These are phyloP conservation scores for Clarias pachynema DNA, from an alignment of 2,797 vertebrate species.

Conservation along the genomic window DNA sequence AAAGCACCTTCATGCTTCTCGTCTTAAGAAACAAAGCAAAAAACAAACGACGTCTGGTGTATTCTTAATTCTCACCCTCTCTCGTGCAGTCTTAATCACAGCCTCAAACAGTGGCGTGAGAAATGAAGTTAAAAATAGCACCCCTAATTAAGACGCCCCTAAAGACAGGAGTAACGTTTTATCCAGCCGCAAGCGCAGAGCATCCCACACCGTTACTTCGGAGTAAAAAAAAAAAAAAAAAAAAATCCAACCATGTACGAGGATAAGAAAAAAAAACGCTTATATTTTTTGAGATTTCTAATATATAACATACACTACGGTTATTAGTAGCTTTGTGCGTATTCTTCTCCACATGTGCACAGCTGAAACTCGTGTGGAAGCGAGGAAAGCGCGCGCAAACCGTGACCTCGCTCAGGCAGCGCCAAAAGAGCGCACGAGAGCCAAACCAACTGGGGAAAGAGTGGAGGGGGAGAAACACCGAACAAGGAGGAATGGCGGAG, in stretches of 20 bases:
- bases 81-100: constrained; percentile 18
- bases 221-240: not conserved
- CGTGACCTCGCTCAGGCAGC: constrained; percentile 43
- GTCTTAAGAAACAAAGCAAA: constrained; percentile 69
- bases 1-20: constrained; percentile 65
- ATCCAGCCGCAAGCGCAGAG: constrained; percentile 4
- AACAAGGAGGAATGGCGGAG: not conserved
- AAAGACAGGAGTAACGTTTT: not conserved
- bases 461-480: constrained; percentile 52
- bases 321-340: not conserved
- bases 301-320: not conserved
- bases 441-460: constrained; percentile 23
- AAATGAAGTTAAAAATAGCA: constrained; percentile 21
- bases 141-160: not conserved
- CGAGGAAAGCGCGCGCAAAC: constrained; percentile 70
- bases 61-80: not conserved
- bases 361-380: constrained; percentile 69
- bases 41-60: not conserved
- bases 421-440: constrained; percentile 58
- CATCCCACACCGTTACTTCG: constrained; percentile 19
- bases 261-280: not conserved
- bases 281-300: not conserved
- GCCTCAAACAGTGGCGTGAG: not conserved
- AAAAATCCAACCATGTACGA: not conserved
- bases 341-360: not conserved